phyloP scores from a whole-genome alignment of 2,888 invertebrate species.

The Caenorhabditis parvicauda region DNA sequence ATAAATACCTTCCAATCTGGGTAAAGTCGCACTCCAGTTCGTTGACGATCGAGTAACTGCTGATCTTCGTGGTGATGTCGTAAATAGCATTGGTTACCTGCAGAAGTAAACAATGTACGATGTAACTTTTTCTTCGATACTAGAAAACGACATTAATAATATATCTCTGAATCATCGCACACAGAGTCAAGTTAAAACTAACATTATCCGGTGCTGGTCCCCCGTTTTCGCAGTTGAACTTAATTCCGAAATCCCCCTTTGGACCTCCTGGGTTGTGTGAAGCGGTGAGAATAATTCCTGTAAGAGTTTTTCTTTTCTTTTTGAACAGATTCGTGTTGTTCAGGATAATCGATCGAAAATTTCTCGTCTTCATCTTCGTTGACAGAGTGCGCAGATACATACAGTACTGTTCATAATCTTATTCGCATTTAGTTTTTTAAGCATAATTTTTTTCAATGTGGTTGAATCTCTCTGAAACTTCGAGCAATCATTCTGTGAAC shows the following conservation, averaged over 20 bases:
- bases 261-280: conserved; percentile 99
- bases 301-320: background rate
- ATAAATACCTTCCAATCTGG: conserved; percentile 68
- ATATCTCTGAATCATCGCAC: background rate
- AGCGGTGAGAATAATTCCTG: conserved; percentile 91
- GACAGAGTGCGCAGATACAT: too few species aligned
- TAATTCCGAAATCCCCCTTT: conserved; percentile 95
- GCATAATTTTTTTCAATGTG: too few species aligned
- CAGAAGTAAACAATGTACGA: conserved; percentile 26
- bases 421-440: too few species aligned
- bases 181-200: conserved; percentile 13
- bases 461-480: too few species aligned
- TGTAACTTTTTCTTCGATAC: background rate
- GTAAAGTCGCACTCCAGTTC: conserved; percentile 77
- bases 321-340: too few species aligned
- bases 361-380: too few species aligned
- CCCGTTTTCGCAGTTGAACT: conserved; percentile 95
- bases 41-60: conserved; percentile 78
- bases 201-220: conserved; percentile 82
- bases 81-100: conserved; percentile 85
- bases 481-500: too few species aligned
- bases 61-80: conserved; percentile 76
- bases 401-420: too few species aligned
- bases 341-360: too few species aligned
- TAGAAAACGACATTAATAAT: too few species aligned